These are phyloP conservation scores for Silvanus unidentatus DNA, from an alignment of 2,888 invertebrate species.

Conservation along the genomic window DNA sequence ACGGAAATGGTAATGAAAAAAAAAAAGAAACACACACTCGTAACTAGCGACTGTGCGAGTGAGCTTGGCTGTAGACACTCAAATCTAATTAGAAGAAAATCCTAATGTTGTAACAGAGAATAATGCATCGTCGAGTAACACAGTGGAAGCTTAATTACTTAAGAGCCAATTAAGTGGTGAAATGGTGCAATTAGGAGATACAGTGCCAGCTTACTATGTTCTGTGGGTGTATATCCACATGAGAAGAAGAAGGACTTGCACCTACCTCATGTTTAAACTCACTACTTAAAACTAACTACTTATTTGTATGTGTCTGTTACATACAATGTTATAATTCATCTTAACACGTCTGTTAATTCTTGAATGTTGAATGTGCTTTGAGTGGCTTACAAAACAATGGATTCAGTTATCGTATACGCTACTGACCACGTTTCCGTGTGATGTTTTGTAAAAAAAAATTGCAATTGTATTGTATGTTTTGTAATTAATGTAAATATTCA, in stretches of 20 bases:
- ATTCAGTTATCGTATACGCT: no score
- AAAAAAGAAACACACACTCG: neutral
- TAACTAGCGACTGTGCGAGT: no score
- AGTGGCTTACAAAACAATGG: no score
- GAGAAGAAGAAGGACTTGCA: slow-evolving; percentile 1
- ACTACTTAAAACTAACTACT: neutral
- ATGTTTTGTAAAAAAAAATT: no score
- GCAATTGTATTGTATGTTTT: no score
- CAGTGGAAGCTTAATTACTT: slow-evolving; percentile 19
- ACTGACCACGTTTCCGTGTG: no score
- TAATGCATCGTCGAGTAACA: slow-evolving; percentile 11
- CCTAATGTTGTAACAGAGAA: slow-evolving; percentile 5
- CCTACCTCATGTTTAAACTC: slow-evolving; percentile 2
- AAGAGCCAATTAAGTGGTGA: slow-evolving; percentile 24
- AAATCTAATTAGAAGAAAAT: slow-evolving; percentile 3
- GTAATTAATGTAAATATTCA: no score
- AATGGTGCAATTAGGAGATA: slow-evolving; percentile 22
- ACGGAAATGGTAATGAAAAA: neutral
- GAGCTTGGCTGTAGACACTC: neutral
- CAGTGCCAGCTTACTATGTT: slow-evolving; percentile 14
- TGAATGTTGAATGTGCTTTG: no score
- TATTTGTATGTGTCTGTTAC: neutral
- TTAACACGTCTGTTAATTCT: no score
- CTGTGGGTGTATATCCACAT: slow-evolving; percentile 12
- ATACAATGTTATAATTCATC: no score